Conservation (phyloP, 2,888 invertebrate genomes). For the Morinoia aosen region DNA sequence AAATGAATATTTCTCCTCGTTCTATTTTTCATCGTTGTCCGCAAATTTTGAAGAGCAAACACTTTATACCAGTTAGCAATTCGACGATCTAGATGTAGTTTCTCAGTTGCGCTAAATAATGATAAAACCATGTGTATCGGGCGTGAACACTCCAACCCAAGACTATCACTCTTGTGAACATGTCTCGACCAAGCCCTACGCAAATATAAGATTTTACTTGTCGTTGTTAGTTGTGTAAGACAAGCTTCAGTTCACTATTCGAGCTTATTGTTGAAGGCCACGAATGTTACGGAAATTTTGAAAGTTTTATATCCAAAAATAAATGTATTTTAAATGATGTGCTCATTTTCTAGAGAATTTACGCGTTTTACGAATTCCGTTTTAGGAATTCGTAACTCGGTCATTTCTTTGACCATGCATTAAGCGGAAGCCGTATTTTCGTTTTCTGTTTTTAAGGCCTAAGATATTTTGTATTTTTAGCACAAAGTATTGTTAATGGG, state of each 20-base stretch:
- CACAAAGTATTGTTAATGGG: neutral
- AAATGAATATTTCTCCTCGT: neutral
- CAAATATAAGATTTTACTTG: neutral
- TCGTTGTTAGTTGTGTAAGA: slow-evolving; percentile 17
- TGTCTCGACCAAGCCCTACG: neutral
- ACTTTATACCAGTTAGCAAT: neutral
- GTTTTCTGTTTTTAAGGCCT: neutral
- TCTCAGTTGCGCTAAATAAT: neutral
- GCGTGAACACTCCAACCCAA: too few species aligned
- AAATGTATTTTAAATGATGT: neutral
- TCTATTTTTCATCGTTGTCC: neutral
- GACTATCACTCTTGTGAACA: too few species aligned
- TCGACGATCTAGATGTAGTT: neutral
- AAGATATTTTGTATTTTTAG: neutral
- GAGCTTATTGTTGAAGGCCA: slow-evolving; percentile 1
- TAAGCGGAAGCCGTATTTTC: neutral
- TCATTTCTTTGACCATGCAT: neutral
- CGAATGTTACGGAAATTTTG: neutral
- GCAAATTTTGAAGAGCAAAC: neutral
- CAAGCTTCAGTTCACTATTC: neutral
- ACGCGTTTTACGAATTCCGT: neutral
- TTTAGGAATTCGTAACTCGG: neutral
- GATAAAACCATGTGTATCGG: neutral
- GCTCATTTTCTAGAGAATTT: neutral
- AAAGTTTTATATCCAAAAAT: neutral